Base-by-base conservation (phyloP, 2,888 invertebrate species). In the Harpalus rubripes region DNA sequence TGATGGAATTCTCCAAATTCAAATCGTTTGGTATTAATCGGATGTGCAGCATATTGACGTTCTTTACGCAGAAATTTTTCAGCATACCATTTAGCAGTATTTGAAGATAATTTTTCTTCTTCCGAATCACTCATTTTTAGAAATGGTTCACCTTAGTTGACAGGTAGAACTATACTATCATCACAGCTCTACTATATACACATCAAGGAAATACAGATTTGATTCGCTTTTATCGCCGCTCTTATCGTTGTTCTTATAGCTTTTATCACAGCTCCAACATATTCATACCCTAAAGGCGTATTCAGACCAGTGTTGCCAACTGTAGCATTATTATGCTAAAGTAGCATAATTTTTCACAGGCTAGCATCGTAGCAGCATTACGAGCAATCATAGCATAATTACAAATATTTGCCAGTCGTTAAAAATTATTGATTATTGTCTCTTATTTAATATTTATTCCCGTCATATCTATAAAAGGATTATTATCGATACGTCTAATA, bases 141-240 rank as follows among this genome's bases (percentile, higher is more conserved):
- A 22, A 22, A 22, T 3, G 3, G 22, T 22, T 22, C 59, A 5
- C n/a, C 59, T 59, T n/a, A 59, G 10, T 59, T 16, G 1, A 59
- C 59, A 59, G 16, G 5, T 59, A 59, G 12, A 59, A 44, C 44
- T 7, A 44, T 44, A 44, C 44, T 44, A 44, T 44, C 22, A 22
- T 44, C 44, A 44, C 44, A 44, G 44, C 44, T 44, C 44, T 5
- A 44, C 44, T 44, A 44, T 44, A 44, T 2, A 44, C 44, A 44
- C 44, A 44, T 5, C 2, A 44, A 1, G 44, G 15, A 59, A 59
- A 59, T 1, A 59, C 1, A 59, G 10, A 59, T 16, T n/a, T 16
- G 59, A n/a, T 59, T 59, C 59, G 59, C 59, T 59, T 59, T 59
- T 59, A 59, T 59, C 59, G 7, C n/a, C 59, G 59, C 59, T 7